Base-by-base conservation (phyloP, 2,888 invertebrate species). In the Polymixis lichenea region DNA sequence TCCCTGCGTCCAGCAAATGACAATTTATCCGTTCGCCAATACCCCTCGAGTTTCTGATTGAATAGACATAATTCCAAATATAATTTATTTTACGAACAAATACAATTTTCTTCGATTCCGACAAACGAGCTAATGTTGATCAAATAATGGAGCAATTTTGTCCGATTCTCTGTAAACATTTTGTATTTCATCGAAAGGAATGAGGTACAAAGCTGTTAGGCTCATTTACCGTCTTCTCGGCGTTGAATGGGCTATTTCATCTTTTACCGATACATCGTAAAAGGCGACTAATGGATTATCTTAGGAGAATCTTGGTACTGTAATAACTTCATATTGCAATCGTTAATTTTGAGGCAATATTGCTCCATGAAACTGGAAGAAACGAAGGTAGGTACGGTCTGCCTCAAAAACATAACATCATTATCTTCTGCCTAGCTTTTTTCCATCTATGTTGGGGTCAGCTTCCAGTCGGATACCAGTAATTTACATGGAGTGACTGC, bases 21-120 rank as follows among this genome's bases (percentile, higher is more conserved):
- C 77, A 83, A 78, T 79, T 84, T 78, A 53, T 77, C 68, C 83
- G 22, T 46, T 55, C 66, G 72, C 61, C 38, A 61, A 19, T 15
- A 55, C 53, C 76, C 72, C 60, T 56, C n/a, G 17, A 77, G 58
- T 43, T 72, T 64, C 64, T 80, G 73, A 81, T 85, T 85, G 76
- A 80, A 80, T 76, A 74, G 65, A 76, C 80, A 75, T 75, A 58
- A 85, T 80, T 85, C 79, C 49, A 82, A 67, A 78, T 74, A 85
- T 78, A 68, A 82, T 86, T 84, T 75, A 75, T 72, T 83, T 80
- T 71, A 73, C 60, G 75, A 68, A 73, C 81, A 83, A 85, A 86
- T 78, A 83, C 73, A 83, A 83, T 78, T 86, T 83, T 51, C 66
- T 81, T 64, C 75, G 32, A 77, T 65, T 60, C 25, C 66, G 55